A percentile compares a stretch with the other conserved stretches of the same genome.
Evolutionary conservation across 2,113 vertebrate genomes (phyloP).

Genomic region (Clinocottus analis): DNA sequence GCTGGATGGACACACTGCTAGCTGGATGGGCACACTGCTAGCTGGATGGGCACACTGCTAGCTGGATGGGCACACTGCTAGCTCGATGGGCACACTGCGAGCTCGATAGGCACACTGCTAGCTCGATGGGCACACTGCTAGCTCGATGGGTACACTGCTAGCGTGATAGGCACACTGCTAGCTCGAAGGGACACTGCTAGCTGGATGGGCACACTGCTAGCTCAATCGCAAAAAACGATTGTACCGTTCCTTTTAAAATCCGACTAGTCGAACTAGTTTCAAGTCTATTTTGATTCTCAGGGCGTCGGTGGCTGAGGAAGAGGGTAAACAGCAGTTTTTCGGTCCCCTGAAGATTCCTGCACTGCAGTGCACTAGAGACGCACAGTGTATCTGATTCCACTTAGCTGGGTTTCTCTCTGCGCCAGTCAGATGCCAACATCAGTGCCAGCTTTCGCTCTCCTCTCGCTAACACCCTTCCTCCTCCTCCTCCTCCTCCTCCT

Average conservation of each 20-base stretch:
- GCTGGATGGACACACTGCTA: not conserved
- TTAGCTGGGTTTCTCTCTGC: constrained; percentile 54
- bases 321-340: constrained; percentile 12
- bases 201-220: not conserved
- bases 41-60: too few species aligned
- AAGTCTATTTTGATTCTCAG: constrained; percentile 11
- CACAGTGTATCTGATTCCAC: constrained; percentile 58
- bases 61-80: too few species aligned
- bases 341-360: constrained; percentile 26
- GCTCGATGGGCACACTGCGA: too few species aligned
- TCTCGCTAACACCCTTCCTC: constrained; percentile 28
- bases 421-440: constrained; percentile 63
- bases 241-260: not conserved
- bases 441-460: constrained; percentile 51
- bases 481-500: constrained; percentile 10
- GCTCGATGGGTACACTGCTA: too few species aligned
- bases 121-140: too few species aligned
- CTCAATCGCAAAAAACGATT: not conserved
- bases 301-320: not conserved
- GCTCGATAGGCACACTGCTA: too few species aligned
- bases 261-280: not conserved
- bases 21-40: too few species aligned
- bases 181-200: too few species aligned
- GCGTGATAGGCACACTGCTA: too few species aligned
- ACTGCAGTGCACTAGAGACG: constrained; percentile 35